Evolutionary conservation across 2,113 vertebrate species (phyloP).

Genomic region (Camelus bactrianus): DNA sequence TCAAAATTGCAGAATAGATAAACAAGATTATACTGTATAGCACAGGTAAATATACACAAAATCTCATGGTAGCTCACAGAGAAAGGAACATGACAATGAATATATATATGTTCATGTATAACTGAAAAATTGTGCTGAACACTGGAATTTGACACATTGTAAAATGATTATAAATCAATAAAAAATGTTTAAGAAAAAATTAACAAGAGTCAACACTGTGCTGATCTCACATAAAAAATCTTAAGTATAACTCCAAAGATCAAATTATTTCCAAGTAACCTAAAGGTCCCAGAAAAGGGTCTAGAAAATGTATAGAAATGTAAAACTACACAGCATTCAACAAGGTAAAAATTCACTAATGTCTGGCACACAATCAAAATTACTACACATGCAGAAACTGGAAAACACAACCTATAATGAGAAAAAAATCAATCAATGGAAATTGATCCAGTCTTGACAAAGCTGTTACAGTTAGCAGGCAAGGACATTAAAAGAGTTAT

Average conservation of each 20-base stretch:
- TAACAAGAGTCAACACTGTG: not conserved
- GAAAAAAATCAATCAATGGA: not conserved
- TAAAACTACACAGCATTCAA: not conserved
- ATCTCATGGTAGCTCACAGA: too few relatives aligned
- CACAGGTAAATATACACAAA: too few relatives aligned
- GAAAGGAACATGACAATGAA: too few relatives aligned
- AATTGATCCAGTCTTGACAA: not conserved
- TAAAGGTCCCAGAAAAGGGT: not conserved
- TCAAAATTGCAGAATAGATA: too few relatives aligned
- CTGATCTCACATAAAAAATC: not conserved
- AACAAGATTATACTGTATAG: too few relatives aligned
- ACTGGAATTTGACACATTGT: too few relatives aligned
- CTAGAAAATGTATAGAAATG: not conserved
- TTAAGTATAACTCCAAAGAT: not conserved
- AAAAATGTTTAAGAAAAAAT: too few relatives aligned
- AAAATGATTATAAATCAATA: too few relatives aligned
- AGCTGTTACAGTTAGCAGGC: not conserved
- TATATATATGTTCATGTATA: too few relatives aligned
- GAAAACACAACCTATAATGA: not conserved
- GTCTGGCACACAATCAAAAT: not conserved
- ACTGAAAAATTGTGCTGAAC: too few relatives aligned
- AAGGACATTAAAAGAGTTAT: not conserved
- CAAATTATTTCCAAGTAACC: constrained; percentile 10
- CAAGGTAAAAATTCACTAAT: constrained; percentile 24
- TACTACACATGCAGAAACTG: not conserved